phyloP scores from a whole-genome alignment of 2,797 vertebrate genomes.

The Urocyon cinereoargenteus region DNA sequence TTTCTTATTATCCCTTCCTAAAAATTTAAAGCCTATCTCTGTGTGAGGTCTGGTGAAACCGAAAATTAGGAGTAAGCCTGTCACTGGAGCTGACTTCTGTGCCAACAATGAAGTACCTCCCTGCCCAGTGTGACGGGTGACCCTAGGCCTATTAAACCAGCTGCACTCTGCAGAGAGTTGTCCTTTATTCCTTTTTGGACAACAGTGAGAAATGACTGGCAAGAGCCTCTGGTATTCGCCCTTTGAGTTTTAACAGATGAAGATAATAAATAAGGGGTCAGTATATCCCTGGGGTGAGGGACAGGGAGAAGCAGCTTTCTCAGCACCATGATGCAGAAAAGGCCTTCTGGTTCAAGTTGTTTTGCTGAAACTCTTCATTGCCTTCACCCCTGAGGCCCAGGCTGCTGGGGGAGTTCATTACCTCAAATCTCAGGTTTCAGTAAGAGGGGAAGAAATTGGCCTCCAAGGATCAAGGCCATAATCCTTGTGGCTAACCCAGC shows the following conservation, averaged over 20 bases:
- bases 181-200: neutral
- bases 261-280: slow-evolving; percentile 6
- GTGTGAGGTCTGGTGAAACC: neutral
- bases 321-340: neutral
- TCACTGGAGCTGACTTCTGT: neutral
- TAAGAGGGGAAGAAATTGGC: neutral
- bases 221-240: neutral
- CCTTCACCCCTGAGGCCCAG: neutral
- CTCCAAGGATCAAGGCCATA: neutral
- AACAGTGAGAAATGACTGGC: neutral
- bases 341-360: neutral
- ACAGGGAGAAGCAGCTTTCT: neutral
- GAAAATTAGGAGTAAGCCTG: slow-evolving; percentile 29
- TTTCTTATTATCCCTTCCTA: neutral
- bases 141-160: neutral
- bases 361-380: slow-evolving; percentile 12
- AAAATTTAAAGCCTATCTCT: slow-evolving; percentile 16
- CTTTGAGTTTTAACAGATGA: slow-evolving; percentile 56
- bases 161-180: neutral
- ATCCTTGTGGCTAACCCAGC: neutral
- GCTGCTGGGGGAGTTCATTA: neutral
- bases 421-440: slow-evolving; percentile 15
- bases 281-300: neutral
- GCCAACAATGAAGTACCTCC: neutral
- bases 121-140: neutral